phyloP scores from a whole-genome alignment of 2,888 invertebrate genomes.

The Parochlus steinenii region DNA sequence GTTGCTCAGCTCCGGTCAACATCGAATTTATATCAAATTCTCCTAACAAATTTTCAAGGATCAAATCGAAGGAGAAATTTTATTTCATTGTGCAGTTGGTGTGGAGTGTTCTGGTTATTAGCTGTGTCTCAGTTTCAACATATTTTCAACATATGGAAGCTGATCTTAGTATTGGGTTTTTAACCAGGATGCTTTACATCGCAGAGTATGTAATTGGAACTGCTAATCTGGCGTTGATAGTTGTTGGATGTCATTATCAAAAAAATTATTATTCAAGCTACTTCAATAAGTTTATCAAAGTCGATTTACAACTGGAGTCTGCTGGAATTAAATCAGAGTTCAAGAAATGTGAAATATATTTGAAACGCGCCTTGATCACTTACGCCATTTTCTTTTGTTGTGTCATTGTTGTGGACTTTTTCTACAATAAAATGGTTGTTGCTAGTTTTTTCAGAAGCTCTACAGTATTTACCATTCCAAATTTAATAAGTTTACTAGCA shows the following conservation, averaged over 20 bases:
- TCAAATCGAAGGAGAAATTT: neutral
- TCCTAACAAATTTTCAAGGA: neutral
- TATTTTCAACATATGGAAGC: constrained; percentile 8
- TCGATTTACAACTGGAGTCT: constrained; percentile 7
- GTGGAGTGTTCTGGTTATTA: neutral
- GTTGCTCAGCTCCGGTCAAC: no score
- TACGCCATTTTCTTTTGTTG: constrained; percentile 6
- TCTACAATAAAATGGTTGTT: constrained; percentile 1
- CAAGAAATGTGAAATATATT: constrained; percentile 1
- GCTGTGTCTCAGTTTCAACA: constrained; percentile 4
- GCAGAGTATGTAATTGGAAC: constrained; percentile 9
- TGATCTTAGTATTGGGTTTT: constrained; percentile 9
- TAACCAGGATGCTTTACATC: constrained; percentile 8
- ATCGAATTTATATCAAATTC: no score
- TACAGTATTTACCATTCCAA: constrained; percentile 12
- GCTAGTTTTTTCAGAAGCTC: constrained; percentile 9
- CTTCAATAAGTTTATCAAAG: constrained; percentile 1
- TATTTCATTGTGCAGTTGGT: neutral
- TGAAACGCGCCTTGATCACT: neutral
- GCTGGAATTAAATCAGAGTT: neutral
- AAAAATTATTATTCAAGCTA: neutral
- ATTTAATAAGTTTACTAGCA: constrained; percentile 7
- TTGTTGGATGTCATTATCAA: constrained; percentile 9
- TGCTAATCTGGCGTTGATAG: constrained; percentile 9
- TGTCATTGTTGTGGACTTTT: constrained; percentile 7